These are phyloP conservation scores for Mormyrus iriodes DNA, from an alignment of 2,113 vertebrate genomes.

Conservation along the genomic window DNA sequence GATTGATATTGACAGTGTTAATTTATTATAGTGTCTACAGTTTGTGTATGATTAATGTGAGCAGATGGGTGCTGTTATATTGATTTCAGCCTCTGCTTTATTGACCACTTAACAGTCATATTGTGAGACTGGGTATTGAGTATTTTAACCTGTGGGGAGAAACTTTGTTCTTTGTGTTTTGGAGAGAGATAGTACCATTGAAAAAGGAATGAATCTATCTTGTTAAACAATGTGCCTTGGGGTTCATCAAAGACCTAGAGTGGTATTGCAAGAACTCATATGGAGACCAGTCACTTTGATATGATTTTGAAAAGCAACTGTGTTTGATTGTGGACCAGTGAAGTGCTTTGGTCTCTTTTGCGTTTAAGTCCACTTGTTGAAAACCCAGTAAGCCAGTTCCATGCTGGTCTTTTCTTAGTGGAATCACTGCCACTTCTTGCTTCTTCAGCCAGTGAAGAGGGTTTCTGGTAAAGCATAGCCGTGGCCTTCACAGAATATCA, in stretches of 20 bases:
- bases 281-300: neutral
- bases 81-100: constrained; percentile 8
- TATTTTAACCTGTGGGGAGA: neutral
- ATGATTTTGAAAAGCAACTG: neutral
- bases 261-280: neutral
- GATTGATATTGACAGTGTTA: neutral
- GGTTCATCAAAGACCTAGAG: neutral
- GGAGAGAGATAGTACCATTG: neutral
- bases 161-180: neutral
- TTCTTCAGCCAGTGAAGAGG: neutral
- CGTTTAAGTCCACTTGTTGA: neutral
- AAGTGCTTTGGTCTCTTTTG: neutral
- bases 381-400: neutral
- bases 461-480: neutral
- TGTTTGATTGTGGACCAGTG: neutral
- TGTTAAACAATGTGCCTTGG: neutral
- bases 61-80: neutral
- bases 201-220: neutral
- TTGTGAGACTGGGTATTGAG: neutral
- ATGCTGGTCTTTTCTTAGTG: neutral
- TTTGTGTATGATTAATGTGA: constrained; percentile 1
- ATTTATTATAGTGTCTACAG: neutral
- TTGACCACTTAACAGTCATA: constrained; percentile 6
- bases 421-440: neutral
- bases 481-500: neutral